Evolutionary conservation across 2,113 vertebrate species (phyloP).

Genomic region (Esox niger): DNA sequence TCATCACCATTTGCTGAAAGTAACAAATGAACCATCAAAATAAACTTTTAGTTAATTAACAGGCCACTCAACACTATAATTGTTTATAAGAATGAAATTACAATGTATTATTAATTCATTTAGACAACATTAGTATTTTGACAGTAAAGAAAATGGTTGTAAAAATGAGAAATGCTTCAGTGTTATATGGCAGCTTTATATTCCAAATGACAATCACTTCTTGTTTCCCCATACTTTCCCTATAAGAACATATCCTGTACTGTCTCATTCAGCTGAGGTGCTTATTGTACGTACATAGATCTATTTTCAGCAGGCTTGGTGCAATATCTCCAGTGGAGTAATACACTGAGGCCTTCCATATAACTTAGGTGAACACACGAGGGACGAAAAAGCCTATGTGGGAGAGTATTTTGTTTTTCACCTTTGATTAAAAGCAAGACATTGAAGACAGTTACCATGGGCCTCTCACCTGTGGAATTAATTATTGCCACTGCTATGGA

Average conservation of each 20-base stretch:
- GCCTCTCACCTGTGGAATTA: constrained; percentile 70
- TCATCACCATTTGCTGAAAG: no score
- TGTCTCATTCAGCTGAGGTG: no score
- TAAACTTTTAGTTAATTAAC: no score
- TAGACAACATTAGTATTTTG: no score
- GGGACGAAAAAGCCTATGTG: constrained; percentile 26
- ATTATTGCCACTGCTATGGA: constrained; percentile 50
- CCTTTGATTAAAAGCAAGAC: constrained; percentile 56
- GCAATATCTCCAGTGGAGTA: not conserved
- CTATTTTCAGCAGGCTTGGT: not conserved
- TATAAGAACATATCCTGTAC: no score
- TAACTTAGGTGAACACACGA: constrained; percentile 21
- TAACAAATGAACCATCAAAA: no score
- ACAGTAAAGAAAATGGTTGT: no score
- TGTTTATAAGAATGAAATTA: no score
- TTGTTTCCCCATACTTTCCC: no score
- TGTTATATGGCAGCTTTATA: not conserved
- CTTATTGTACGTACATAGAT: not conserved
- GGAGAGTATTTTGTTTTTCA: constrained; percentile 65
- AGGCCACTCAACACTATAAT: no score
- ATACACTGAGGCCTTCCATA: constrained; percentile 2
- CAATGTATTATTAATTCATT: no score
- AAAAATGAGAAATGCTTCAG: constrained; percentile 26
- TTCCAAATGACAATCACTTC: no score
- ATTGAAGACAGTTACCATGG: constrained; percentile 64